Evolutionary conservation across 2,888 invertebrate genomes (phyloP).

Genomic region (Drosophila suboccidentalis): DNA sequence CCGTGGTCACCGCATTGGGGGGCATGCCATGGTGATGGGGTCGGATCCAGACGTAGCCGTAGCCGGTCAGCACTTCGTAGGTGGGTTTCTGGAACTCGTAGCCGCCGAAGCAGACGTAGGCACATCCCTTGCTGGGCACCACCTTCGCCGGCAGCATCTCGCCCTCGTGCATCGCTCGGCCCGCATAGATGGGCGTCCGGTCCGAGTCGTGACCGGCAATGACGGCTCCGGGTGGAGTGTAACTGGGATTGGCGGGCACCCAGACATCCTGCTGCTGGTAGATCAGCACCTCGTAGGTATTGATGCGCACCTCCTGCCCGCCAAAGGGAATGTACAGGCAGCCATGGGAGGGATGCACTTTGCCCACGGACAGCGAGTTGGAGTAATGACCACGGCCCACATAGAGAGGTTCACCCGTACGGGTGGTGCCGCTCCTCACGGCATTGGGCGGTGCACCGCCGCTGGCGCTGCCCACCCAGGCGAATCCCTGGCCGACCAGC

Average conservation of each 20-base stretch:
- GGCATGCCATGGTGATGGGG: constrained; percentile 86
- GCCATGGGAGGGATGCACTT: constrained; percentile 87
- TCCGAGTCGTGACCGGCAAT: constrained; percentile 85
- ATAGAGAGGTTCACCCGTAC: constrained; percentile 87
- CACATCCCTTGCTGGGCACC: constrained; percentile 87
- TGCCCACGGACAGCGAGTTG: constrained; percentile 87
- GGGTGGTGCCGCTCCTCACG: constrained; percentile 84
- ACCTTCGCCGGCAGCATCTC: constrained; percentile 89
- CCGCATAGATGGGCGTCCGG: constrained; percentile 83
- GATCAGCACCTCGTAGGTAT: constrained; percentile 85
- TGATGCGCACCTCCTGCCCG: constrained; percentile 85
- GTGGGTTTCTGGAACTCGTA: constrained; percentile 86
- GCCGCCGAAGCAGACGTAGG: constrained; percentile 87
- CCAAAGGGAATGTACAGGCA: constrained; percentile 86
- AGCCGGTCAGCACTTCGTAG: constrained; percentile 87
- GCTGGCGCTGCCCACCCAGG: constrained; percentile 86
- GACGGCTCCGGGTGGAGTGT: constrained; percentile 83
- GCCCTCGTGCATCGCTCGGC: constrained; percentile 87
- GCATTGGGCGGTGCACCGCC: constrained; percentile 85
- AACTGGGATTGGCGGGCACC: constrained; percentile 79
- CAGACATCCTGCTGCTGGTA: constrained; percentile 78
- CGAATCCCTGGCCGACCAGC: constrained; percentile 87
- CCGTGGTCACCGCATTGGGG: constrained; percentile 86
- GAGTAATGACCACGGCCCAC: constrained; percentile 87
- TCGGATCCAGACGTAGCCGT: constrained; percentile 87